Conservation (phyloP, 2,113 vertebrate species). For the Gambusia holbrooki region DNA sequence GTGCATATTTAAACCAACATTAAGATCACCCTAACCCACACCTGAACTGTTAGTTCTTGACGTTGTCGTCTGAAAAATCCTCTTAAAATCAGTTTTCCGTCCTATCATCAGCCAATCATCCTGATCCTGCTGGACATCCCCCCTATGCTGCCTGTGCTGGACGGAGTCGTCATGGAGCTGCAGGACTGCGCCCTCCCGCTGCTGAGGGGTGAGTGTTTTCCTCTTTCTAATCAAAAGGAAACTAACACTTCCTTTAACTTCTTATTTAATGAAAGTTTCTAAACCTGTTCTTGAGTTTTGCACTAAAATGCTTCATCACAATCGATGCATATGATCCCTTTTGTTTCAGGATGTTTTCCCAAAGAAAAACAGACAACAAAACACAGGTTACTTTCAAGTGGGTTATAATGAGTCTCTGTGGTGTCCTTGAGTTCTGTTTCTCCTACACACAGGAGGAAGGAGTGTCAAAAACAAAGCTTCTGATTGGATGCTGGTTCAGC, state of each 20-base stretch:
- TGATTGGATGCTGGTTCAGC: slow-evolving; percentile 61
- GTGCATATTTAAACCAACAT: neutral
- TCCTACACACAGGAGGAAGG: slow-evolving; percentile 32
- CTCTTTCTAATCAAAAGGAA: too few relatives aligned
- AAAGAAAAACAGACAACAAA: neutral
- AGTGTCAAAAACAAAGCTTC: slow-evolving; percentile 32
- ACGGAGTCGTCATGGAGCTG: slow-evolving; percentile 97
- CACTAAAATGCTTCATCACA: neutral
- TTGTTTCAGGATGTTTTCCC: neutral
- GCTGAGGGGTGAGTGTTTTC: slow-evolving; percentile 83
- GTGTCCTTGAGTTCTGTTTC: slow-evolving; percentile 13
- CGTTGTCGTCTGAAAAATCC: too few relatives aligned
- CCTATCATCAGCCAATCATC: slow-evolving; percentile 83
- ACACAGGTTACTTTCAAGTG: neutral
- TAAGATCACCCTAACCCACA: neutral
- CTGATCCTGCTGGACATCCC: slow-evolving; percentile 94
- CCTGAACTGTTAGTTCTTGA: neutral
- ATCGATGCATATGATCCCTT: too few relatives aligned
- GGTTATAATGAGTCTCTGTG: neutral
- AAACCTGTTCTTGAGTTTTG: neutral
- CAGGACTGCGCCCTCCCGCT: slow-evolving; percentile 95
- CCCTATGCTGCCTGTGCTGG: slow-evolving; percentile 93
- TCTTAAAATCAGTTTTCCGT: neutral
- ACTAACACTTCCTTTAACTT: neutral
- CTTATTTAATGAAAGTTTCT: neutral